Evolutionary conservation across 2,113 vertebrate genomes (phyloP), one percentile per base, ranked within the genome.

Genomic region (Speoplatyrhinus poulsoni): DNA sequence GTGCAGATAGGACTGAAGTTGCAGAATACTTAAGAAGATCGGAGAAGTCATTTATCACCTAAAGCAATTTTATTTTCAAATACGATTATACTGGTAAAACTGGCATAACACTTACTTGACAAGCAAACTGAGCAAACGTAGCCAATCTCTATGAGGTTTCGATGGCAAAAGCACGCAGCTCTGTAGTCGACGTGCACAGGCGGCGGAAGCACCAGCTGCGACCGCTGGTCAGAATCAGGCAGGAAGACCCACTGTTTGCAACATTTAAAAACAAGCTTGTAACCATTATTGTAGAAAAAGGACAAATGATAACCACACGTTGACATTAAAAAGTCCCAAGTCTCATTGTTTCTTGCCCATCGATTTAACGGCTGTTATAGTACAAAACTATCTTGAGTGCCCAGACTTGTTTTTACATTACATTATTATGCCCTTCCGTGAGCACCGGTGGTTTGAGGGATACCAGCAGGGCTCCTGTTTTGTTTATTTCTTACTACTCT

Each of bases 1-100:
- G 97, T 99, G 70, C 98, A 99, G 88, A 99, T 99, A 9, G 98
- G 98, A 80, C 96, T 99, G 91, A 99, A 99, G 84, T 93, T 98
- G 92, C 98, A 99, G 92, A 99, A 99, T 85, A 99, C 98, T 99
- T 84, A 3, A 9, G 69, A 67, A 6, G 9, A 84, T 65, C n/a
- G 60, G 1, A 72, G 15, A 49, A 68, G 7, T 67, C 46, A 56
- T 52, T 36, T 15, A 80, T 12, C 13, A 57, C 0, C 46, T 48
- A 54, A 17, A 9, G 11, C 12, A 19, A 57, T 6, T 48, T 36
- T 16, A 56, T 26, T 41, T 69, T 36, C 46, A 3, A 1, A 17
- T 9, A 8, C 9, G 11, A 56, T n/a, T 26, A n/a, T 46, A 0
- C 57, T 8, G 57, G n/a, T 58, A 8, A 32, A 32, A 17, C n/a